Evolutionary conservation across 2,113 vertebrate species (phyloP), one percentile per base, ranked within the genome.

Genomic region (Agelaius phoeniceus): DNA sequence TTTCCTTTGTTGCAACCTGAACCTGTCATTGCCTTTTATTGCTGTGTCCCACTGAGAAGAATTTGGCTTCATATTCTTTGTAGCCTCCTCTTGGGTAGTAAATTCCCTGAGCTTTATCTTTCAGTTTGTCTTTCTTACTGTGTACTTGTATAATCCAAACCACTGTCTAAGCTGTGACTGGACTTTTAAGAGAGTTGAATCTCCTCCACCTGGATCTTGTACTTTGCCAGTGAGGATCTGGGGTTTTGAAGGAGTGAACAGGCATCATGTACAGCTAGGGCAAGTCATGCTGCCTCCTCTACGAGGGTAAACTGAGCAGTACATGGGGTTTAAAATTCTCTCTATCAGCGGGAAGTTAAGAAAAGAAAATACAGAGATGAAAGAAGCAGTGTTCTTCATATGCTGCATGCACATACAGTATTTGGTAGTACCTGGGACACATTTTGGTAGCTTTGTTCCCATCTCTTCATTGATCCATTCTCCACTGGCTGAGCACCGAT

Each of bases 401-500:
- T 31, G 30, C 33, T 10, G 0, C 7, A 0, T 20, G 28, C 54
- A 54, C 11, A 27, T 9, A 35, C 1, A 12, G 10, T 6, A 46
- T 58, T 73, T 61, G 16, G 27, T 37, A 55, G 55, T 98, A 98
- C 98, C 98, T 98, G 98, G 92, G 59, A 96, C 22, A 76, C 98
- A 98, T 23, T 81, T 94, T 3, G 98, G 98, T 77, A 96, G 95
- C 57, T 96, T 95, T 20, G 72, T 41, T n/a, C 97, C 96, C 91
- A 97, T 84, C 41, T 93, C 63, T 58, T 97, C 28, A 2, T 92
- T 98, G 63, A 97, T 82, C 98, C 98, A 98, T 78, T 89, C 95
- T 89, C 98, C 98, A 1, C 84, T 97, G 66, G 84, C 94, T 52
- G 97, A 87, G 13, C 98, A 98, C 28, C 1, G 84, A 69, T 98